A percentile compares a stretch with the other conserved stretches of the same genome.
Evolutionary conservation across 1,140 invertebrate species (phyloP).

Genomic region (Anastatus disparis): DNA sequence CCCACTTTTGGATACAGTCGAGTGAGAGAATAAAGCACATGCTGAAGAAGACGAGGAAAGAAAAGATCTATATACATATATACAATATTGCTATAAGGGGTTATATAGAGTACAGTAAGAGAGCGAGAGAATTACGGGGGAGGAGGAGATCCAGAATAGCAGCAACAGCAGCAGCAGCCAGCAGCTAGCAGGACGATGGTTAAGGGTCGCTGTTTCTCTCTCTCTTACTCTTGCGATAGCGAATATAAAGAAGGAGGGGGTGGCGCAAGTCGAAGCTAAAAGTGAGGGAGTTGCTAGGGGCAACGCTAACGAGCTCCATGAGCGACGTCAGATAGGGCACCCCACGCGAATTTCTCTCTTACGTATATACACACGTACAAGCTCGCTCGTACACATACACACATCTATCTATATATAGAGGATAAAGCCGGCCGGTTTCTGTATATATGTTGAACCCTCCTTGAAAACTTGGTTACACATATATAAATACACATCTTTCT

Average conservation of each 20-base stretch:
- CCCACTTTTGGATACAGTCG: constrained; percentile 29
- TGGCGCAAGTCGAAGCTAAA: constrained; percentile 51
- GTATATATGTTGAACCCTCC: constrained; percentile 33
- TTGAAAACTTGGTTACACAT: constrained; percentile 59
- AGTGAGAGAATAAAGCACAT: constrained; percentile 8
- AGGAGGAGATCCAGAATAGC: constrained; percentile 37
- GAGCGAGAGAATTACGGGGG: constrained; percentile 41
- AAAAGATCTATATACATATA: too few species aligned
- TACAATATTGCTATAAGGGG: background rate
- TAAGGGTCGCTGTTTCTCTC: too few species aligned
- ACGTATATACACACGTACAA: background rate
- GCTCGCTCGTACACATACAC: background rate
- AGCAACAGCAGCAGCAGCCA: constrained; percentile 41
- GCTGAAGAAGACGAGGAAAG: constrained; percentile 8
- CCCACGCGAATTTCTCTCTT: constrained; percentile 52
- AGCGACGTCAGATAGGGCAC: constrained; percentile 66
- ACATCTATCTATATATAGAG: too few species aligned
- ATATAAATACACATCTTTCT: constrained; percentile 54
- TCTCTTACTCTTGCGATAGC: too few species aligned
- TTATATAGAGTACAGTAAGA: background rate
- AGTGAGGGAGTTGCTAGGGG: constrained; percentile 64
- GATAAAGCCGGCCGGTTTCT: background rate
- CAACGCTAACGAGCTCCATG: constrained; percentile 67
- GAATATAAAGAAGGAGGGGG: constrained; percentile 42
- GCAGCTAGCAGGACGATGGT: constrained; percentile 43